Evolutionary conservation across 2,113 vertebrate genomes (phyloP).

Genomic region (Hystrix brachyura): DNA sequence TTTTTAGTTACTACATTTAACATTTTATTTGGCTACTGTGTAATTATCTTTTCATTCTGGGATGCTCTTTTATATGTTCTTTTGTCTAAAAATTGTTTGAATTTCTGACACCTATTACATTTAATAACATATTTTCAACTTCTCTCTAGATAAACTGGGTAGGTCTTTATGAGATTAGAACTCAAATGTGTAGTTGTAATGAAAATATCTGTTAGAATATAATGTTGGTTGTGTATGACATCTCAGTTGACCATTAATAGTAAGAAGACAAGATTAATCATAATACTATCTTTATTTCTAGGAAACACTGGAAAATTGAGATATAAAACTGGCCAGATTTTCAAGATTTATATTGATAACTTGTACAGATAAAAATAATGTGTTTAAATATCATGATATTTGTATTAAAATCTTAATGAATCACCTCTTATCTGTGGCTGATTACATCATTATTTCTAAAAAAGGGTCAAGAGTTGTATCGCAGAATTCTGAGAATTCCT

Average conservation of each 20-base stretch:
- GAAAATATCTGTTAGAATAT: not conserved
- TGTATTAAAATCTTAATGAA: not conserved
- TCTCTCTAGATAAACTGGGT: slow-evolving; percentile 44
- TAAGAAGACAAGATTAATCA: slow-evolving; percentile 1
- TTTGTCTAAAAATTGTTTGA: slow-evolving; percentile 68
- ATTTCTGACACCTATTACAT: slow-evolving; percentile 59
- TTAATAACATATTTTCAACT: slow-evolving; percentile 63
- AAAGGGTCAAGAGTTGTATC: not conserved
- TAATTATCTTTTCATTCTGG: slow-evolving; percentile 81
- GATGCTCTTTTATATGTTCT: slow-evolving; percentile 58
- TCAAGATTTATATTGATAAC: not conserved
- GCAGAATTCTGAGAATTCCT: not conserved
- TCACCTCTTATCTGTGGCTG: not conserved
- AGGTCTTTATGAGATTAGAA: slow-evolving; percentile 17
- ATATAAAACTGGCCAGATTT: not conserved
- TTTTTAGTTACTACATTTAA: slow-evolving; percentile 78
- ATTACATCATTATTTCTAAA: slow-evolving; percentile 5
- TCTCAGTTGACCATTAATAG: not conserved
- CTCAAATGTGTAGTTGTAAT: not conserved
- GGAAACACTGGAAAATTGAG: not conserved
- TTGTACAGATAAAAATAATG: not conserved
- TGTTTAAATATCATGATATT: not conserved
- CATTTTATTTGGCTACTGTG: slow-evolving; percentile 75
- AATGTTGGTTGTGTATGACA: not conserved
- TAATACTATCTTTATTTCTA: slow-evolving; percentile 1